phyloP scores from a whole-genome alignment of 2,113 vertebrate species.

The Phalacrocorax aristotelis region DNA sequence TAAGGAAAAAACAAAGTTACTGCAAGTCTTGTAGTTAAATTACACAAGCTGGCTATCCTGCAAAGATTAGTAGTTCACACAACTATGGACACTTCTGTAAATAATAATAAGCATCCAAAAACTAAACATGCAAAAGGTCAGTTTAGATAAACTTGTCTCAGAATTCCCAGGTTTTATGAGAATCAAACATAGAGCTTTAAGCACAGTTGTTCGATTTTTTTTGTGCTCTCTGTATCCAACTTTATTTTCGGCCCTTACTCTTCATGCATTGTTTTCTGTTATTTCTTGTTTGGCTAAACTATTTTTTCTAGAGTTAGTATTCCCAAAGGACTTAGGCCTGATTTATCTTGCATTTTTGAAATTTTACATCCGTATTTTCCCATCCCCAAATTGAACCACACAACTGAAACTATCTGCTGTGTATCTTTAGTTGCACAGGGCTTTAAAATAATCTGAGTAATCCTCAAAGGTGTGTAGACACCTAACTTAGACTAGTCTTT shows the following conservation, averaged over 20 bases:
- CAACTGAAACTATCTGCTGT: not conserved
- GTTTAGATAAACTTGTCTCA: not conserved
- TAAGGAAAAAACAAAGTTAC: not conserved
- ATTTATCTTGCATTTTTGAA: not conserved
- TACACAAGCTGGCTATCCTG: not conserved
- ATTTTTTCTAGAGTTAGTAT: not conserved
- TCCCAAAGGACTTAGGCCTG: not conserved
- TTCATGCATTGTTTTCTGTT: not conserved
- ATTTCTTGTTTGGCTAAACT: not conserved
- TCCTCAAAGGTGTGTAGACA: not conserved
- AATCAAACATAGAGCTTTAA: not conserved
- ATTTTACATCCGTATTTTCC: not conserved
- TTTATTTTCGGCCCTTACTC: not conserved
- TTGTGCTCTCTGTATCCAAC: accelerated
- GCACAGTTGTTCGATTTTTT: not conserved
- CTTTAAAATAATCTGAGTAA: constrained; percentile 19
- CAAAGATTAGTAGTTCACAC: not conserved
- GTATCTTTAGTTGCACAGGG: not conserved
- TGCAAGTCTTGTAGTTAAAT: not conserved
- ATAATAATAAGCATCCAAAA: not conserved
- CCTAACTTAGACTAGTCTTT: not conserved
- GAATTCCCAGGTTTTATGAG: not conserved
- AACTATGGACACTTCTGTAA: not conserved
- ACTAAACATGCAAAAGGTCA: not conserved
- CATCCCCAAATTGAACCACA: not conserved